Percentiles rank a stretch among this genome's conserved stretches.
Evolutionary conservation across 2,113 vertebrate genomes (phyloP).

Genomic region (Ochotona curzoniae): DNA sequence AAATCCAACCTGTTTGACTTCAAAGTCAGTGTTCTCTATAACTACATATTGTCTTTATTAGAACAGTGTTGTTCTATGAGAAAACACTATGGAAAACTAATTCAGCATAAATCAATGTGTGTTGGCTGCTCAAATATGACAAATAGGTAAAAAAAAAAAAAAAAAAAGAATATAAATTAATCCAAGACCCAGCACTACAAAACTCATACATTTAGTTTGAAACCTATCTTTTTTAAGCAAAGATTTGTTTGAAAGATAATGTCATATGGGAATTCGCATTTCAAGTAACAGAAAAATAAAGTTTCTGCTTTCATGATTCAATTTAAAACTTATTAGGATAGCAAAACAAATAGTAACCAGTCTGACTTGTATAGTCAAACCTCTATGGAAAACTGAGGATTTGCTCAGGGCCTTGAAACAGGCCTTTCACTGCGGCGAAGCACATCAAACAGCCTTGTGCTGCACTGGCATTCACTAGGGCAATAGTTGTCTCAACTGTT

Average conservation of each 20-base stretch:
- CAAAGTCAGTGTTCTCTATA: not conserved
- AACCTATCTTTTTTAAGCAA: conserved; percentile 15
- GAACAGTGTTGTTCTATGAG: not conserved
- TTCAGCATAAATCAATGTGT: not conserved
- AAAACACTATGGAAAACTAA: conserved; percentile 5
- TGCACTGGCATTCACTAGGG: too few species aligned
- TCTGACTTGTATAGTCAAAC: not conserved
- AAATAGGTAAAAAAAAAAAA: not conserved
- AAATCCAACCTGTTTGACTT: not conserved
- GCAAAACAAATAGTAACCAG: not conserved
- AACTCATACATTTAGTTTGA: not conserved
- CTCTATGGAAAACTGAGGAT: not conserved
- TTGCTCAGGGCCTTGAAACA: not conserved
- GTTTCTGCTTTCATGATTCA: not conserved
- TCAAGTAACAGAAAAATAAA: not conserved
- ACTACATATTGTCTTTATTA: not conserved
- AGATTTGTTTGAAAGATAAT: not conserved
- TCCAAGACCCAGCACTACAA: not conserved
- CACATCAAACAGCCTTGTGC: too few species aligned
- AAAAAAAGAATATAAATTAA: not conserved
- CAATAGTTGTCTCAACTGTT: too few species aligned
- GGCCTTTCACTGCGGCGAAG: too few species aligned
- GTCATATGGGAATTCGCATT: not conserved
- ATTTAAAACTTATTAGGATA: not conserved
- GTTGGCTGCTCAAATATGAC: not conserved